phyloP scores from a whole-genome alignment of 2,797 vertebrate species.

The Malurus leucopterus region DNA sequence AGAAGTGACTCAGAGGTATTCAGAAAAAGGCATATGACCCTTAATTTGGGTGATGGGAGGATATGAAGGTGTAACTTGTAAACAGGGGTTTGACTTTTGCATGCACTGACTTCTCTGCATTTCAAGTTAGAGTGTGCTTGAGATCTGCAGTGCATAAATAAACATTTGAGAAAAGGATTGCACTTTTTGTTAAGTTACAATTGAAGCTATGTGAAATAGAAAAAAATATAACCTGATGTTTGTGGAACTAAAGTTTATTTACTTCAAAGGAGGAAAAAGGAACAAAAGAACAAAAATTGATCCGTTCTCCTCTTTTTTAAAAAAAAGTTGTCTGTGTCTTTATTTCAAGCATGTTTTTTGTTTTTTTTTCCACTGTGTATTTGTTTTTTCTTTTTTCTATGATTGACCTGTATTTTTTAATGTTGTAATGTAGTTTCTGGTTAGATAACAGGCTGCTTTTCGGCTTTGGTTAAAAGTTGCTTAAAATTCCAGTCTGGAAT shows the following conservation, averaged over 20 bases:
- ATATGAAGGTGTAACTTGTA: background rate
- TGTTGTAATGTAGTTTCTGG: background rate
- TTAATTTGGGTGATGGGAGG: background rate
- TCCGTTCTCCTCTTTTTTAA: background rate
- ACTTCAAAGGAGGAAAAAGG: background rate
- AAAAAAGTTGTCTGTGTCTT: background rate
- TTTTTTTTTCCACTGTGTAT: too few species aligned
- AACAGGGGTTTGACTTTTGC: background rate
- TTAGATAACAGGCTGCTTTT: background rate
- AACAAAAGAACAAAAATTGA: background rate
- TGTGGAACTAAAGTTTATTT: background rate
- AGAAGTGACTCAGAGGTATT: background rate
- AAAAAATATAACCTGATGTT: background rate
- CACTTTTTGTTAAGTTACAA: background rate
- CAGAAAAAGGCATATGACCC: background rate
- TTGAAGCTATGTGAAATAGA: background rate
- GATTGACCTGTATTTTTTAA: background rate
- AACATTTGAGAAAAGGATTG: background rate
- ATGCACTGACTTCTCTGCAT: background rate
- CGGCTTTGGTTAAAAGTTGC: background rate
- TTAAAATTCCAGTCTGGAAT: background rate
- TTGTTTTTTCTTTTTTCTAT: background rate
- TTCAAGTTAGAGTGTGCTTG: background rate
- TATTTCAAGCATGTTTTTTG: background rate
- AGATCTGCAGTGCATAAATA: background rate